Evolutionary conservation across 1,140 invertebrate species (phyloP).

Genomic region (Condylostylus longicornis): DNA sequence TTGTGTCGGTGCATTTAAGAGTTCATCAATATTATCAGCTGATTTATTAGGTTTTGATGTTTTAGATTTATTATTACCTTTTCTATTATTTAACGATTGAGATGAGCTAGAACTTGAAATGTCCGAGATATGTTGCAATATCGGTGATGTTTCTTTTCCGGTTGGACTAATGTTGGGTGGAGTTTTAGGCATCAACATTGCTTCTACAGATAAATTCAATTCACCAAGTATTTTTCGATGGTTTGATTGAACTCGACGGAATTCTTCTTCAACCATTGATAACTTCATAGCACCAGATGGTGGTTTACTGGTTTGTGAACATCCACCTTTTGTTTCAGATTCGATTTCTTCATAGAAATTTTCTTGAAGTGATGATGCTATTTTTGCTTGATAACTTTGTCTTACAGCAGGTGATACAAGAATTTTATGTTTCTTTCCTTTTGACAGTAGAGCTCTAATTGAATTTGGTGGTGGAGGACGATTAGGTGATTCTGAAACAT

Average conservation of each 20-base stretch:
- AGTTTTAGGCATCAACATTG: conserved; percentile 64
- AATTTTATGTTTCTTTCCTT: conserved; percentile 26
- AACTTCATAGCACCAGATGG: conserved; percentile 38
- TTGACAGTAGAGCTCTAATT: conserved; percentile 27
- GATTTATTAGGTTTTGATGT: too few species aligned
- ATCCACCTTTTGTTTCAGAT: conserved; percentile 5
- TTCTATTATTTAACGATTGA: too few species aligned
- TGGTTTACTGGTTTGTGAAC: conserved; percentile 13
- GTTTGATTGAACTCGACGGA: conserved; percentile 56
- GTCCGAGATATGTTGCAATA: background rate
- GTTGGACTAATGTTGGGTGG: conserved; percentile 19
- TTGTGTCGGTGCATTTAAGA: conserved; percentile 17
- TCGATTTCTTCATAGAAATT: conserved; percentile 77
- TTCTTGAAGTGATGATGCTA: conserved; percentile 46
- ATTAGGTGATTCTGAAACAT: too few species aligned
- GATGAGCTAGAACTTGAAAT: too few species aligned
- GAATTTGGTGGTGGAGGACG: conserved; percentile 31
- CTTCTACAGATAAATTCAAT: conserved; percentile 71
- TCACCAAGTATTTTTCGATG: conserved; percentile 69
- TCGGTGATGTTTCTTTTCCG: background rate
- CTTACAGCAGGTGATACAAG: conserved; percentile 18
- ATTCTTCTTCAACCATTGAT: conserved; percentile 63
- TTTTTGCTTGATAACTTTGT: conserved; percentile 19
- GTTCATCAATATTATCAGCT: conserved; percentile 30
- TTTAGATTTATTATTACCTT: too few species aligned